Evolutionary conservation across 2,113 vertebrate genomes (phyloP).

Genomic region (Odocoileus hemionus): DNA sequence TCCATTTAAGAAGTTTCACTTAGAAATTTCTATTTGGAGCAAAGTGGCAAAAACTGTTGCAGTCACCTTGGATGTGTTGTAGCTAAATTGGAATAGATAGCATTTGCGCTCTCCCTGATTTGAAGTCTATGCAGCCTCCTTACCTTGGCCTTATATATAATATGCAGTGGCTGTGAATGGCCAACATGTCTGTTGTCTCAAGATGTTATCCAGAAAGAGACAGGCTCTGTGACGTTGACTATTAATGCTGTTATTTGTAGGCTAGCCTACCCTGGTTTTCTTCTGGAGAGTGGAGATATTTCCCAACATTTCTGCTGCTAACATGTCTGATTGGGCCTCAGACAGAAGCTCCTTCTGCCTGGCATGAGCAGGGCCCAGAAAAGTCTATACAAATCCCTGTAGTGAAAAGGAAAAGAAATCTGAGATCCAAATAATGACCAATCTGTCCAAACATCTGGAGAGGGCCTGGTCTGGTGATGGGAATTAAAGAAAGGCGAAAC

Average conservation of each 20-base stretch:
- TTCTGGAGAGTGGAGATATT: conserved; percentile 33
- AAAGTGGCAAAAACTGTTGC: not conserved
- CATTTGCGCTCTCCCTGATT: not conserved
- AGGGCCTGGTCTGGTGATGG: not conserved
- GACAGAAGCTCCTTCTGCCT: conserved; percentile 39
- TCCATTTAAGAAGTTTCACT: not conserved
- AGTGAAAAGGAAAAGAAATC: not conserved
- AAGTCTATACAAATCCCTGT: not conserved
- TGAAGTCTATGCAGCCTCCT: not conserved
- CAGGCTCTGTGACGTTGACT: not conserved
- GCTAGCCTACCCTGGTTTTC: conserved; percentile 12
- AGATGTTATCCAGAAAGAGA: conserved; percentile 27
- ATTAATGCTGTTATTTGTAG: not conserved
- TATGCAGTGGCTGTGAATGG: not conserved
- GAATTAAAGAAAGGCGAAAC: conserved; percentile 2
- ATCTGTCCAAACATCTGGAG: conserved; percentile 20
- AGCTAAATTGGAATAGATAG: not conserved
- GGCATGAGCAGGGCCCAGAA: not conserved
- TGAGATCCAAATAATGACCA: conserved; percentile 18
- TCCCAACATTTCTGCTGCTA: conserved; percentile 6
- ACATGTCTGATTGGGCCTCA: not conserved
- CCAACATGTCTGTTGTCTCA: not conserved
- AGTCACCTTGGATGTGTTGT: not conserved
- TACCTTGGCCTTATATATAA: not conserved
- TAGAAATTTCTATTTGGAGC: not conserved